Percentiles rank a stretch among this genome's conserved stretches.
phyloP scores from a whole-genome alignment of 2,888 invertebrate species.

The Drosophila borealis region DNA sequence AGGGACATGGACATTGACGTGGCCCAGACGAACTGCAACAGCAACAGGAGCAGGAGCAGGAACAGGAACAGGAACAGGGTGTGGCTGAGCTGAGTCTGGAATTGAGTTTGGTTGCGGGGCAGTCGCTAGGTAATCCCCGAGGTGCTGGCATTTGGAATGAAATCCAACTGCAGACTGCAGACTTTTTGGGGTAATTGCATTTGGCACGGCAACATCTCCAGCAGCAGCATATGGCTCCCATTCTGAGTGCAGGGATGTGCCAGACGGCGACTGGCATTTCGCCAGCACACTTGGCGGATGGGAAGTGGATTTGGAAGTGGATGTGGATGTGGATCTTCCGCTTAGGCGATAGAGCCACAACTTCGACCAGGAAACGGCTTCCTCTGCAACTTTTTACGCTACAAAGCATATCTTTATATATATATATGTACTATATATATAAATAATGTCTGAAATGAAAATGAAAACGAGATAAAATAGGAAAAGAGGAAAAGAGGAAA shows the following conservation, averaged over 20 bases:
- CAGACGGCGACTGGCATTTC: conserved; percentile 63
- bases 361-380: conserved; percentile 65
- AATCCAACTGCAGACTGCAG: conserved; percentile 16
- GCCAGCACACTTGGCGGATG: not conserved
- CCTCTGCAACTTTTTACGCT: conserved; percentile 64
- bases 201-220: conserved; percentile 42
- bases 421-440: conserved; percentile 5
- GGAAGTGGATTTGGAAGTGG: not conserved
- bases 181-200: conserved; percentile 61
- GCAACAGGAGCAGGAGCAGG: not conserved
- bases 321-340: conserved; percentile 57
- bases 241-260: conserved; percentile 34
- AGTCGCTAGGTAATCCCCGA: conserved; percentile 44
- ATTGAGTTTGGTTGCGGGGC: not conserved
- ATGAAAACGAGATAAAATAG: conserved; percentile 61
- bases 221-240: conserved; percentile 17
- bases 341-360: conserved; percentile 68
- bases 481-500: conserved; percentile 28
- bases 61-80: conserved; percentile 2
- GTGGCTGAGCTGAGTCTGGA: conserved; percentile 32
- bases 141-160: conserved; percentile 64
- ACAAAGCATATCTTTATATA: conserved; percentile 46
- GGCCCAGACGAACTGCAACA: not conserved
- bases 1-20: not conserved
- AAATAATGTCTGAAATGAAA: conserved; percentile 33